These are phyloP conservation scores for Drosophila nigromelanica DNA, from an alignment of 1,140 invertebrate species.

Conservation along the genomic window DNA sequence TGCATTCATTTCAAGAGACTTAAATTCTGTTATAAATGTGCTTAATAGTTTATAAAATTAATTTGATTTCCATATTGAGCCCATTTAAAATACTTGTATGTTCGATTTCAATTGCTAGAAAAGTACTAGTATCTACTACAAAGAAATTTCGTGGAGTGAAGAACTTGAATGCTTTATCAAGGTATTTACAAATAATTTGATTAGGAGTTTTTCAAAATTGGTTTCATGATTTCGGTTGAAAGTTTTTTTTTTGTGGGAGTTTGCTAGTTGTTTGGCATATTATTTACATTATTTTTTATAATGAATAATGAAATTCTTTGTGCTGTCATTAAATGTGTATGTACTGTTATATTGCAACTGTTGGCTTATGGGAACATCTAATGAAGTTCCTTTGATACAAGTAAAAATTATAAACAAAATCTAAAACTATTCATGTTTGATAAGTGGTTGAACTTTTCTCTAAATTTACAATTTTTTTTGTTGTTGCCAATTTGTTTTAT, in stretches of 20 bases:
- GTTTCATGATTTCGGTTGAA: not conserved
- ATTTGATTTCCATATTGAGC: slow-evolving; percentile 58
- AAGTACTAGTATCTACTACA: slow-evolving; percentile 68
- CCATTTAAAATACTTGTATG: slow-evolving; percentile 75
- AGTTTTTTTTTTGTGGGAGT: not conserved
- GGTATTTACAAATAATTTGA: slow-evolving; percentile 71
- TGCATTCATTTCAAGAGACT: slow-evolving; percentile 31
- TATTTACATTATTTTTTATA: slow-evolving; percentile 35
- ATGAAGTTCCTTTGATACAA: slow-evolving; percentile 18
- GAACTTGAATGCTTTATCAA: slow-evolving; percentile 64
- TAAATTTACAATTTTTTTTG: slow-evolving; percentile 1
- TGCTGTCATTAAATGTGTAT: slow-evolving; percentile 28
- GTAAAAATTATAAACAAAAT: slow-evolving; percentile 12
- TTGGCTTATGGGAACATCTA: slow-evolving; percentile 28
- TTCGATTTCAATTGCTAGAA: slow-evolving; percentile 63
- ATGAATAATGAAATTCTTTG: slow-evolving; percentile 36
- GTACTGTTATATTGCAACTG: slow-evolving; percentile 49
- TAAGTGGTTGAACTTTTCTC: too few relatives aligned
- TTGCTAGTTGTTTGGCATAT: slow-evolving; percentile 11
- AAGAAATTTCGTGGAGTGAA: slow-evolving; percentile 67
- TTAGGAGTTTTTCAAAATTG: slow-evolving; percentile 8
- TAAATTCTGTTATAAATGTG: slow-evolving; percentile 39
- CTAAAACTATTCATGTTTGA: slow-evolving; percentile 33
- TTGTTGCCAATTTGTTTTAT: slow-evolving; percentile 23
- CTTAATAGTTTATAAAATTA: slow-evolving; percentile 42